Conservation (phyloP, 2,113 vertebrate species). For the Alligator mississippiensis region DNA sequence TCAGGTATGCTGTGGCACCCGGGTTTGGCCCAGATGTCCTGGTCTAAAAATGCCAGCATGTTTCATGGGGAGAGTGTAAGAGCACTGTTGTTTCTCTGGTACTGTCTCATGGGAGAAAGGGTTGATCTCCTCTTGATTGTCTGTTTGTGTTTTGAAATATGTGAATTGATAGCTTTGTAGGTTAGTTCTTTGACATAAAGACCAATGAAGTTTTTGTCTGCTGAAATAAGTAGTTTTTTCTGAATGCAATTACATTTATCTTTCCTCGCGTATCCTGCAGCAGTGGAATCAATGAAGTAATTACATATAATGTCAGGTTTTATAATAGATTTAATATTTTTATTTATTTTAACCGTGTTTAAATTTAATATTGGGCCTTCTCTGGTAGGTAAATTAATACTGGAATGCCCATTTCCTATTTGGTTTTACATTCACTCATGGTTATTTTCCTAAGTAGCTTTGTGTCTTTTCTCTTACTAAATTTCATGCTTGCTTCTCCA, state of each 20-base stretch:
- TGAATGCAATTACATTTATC: neutral
- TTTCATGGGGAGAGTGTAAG: neutral
- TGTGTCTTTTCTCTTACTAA: neutral
- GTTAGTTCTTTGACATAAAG: neutral
- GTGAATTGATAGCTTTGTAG: neutral
- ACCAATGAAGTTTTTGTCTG: neutral
- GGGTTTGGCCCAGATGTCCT: neutral
- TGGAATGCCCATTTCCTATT: neutral
- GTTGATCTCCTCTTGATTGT: neutral
- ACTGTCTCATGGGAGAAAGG: neutral
- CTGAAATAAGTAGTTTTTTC: neutral
- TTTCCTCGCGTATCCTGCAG: neutral
- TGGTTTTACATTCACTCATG: rapidly evolving
- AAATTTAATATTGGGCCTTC: rapidly evolving
- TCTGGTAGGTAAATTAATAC: neutral
- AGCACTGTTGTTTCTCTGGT: neutral
- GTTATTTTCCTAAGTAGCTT: neutral
- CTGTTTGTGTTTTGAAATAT: neutral
- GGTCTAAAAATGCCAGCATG: neutral
- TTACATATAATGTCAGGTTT: neutral
- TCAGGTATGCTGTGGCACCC: too few species aligned
- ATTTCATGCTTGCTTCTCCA: rapidly evolving
- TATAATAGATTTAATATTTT: too few species aligned
- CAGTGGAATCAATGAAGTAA: neutral
- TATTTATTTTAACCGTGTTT: rapidly evolving